phyloP scores from a whole-genome alignment of 1,140 invertebrate species.

The Trichoplusia ni region DNA sequence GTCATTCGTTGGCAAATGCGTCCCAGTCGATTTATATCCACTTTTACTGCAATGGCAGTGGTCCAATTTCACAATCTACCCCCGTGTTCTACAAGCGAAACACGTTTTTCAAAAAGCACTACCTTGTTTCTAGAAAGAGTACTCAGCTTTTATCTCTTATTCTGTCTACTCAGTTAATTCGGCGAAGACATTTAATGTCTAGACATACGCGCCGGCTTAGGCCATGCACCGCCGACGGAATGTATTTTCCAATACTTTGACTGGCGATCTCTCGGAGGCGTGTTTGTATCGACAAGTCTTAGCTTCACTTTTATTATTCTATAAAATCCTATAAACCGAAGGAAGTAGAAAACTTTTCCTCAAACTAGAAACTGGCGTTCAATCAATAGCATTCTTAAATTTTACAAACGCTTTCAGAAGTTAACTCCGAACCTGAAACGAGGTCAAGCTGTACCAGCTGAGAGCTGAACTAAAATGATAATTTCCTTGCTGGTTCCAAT shows the following conservation, averaged over 20 bases:
- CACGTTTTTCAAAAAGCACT: constrained; percentile 65
- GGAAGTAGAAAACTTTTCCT: no score
- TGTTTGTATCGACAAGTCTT: no score
- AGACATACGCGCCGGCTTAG: not conserved
- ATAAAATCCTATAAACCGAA: no score
- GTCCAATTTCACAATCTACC: constrained; percentile 72
- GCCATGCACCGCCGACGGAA: not conserved
- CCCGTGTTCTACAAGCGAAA: constrained; percentile 63
- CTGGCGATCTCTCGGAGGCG: no score
- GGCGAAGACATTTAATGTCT: constrained; percentile 11
- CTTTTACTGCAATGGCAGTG: constrained; percentile 79
- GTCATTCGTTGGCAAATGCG: constrained; percentile 72
- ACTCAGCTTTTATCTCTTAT: constrained; percentile 24
- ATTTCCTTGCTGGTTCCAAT: constrained; percentile 6
- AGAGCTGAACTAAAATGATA: not conserved
- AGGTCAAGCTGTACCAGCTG: not conserved
- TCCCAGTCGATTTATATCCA: constrained; percentile 75
- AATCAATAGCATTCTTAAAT: no score
- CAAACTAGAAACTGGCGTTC: no score
- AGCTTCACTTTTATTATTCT: no score
- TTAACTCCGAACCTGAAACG: constrained; percentile 8
- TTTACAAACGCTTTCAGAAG: no score
- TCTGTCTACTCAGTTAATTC: constrained; percentile 13
- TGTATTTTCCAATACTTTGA: constrained; percentile 15
- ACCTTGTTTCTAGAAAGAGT: constrained; percentile 29